phyloP scores from a whole-genome alignment of 2,113 vertebrate genomes.

The Vulpes lagopus region DNA sequence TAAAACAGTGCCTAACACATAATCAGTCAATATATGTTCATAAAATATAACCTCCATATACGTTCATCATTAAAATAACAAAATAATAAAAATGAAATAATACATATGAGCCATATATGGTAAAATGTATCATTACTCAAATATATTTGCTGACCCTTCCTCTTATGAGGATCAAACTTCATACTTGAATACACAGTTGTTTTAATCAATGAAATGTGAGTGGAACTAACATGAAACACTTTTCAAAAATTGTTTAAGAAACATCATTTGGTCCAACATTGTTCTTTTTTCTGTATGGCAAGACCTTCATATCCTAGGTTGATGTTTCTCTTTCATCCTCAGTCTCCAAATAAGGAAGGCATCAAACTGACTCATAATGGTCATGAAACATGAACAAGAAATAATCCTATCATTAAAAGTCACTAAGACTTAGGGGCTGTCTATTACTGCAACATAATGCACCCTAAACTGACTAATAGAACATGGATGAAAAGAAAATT shows the following conservation, averaged over 20 bases:
- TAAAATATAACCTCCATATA: background rate
- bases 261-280: background rate
- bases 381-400: background rate
- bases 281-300: background rate
- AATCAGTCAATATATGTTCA: background rate
- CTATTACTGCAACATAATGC: background rate
- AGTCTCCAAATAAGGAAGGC: background rate
- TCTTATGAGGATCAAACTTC: background rate
- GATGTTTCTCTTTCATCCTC: background rate
- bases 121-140: background rate
- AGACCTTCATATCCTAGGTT: background rate
- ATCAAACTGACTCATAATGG: background rate
- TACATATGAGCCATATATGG: background rate
- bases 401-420: background rate
- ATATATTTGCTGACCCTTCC: background rate
- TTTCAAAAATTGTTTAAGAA: background rate
- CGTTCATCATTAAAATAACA: background rate
- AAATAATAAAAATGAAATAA: constrained; percentile 29
- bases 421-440: background rate
- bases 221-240: background rate
- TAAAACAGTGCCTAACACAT: background rate
- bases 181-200: background rate
- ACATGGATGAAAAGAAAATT: background rate
- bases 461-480: background rate
- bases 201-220: background rate